Evolutionary conservation across 1,140 invertebrate species (phyloP).

Genomic region (Orius insidiosus): DNA sequence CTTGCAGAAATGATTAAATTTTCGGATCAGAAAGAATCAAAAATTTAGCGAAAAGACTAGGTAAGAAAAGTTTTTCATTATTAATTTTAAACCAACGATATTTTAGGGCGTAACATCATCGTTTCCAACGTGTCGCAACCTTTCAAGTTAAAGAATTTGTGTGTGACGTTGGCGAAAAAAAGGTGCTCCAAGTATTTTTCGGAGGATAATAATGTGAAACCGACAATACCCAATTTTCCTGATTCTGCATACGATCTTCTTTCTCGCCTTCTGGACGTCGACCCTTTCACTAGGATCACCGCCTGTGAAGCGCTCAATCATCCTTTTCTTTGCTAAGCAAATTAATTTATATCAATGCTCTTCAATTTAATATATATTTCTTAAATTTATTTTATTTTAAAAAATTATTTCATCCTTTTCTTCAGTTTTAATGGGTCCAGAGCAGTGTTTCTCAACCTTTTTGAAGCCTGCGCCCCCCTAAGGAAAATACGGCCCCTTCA

Average conservation of each 20-base stretch:
- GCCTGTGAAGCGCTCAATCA: conserved; percentile 55
- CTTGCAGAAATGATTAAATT: conserved; percentile 67
- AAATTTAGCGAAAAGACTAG: conserved; percentile 46
- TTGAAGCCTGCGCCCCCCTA: too few relatives aligned
- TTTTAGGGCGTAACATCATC: conserved; percentile 33
- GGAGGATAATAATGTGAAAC: too few relatives aligned
- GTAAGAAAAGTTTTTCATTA: conserved; percentile 26
- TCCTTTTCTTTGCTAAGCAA: conserved; percentile 39
- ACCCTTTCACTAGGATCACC: conserved; percentile 51
- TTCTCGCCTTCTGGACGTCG: conserved; percentile 51
- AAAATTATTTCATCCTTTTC: too few relatives aligned
- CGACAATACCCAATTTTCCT: conserved; percentile 31
- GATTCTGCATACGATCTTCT: conserved; percentile 55
- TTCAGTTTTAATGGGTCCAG: too few relatives aligned
- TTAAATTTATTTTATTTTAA: too few relatives aligned
- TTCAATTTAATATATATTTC: too few relatives aligned
- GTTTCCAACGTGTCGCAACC: conserved; percentile 32
- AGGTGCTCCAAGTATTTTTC: neutral
- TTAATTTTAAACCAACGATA: neutral
- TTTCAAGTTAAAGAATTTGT: conserved; percentile 33
- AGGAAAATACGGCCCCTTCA: too few relatives aligned
- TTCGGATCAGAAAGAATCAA: conserved; percentile 54
- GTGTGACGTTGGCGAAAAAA: conserved; percentile 24
- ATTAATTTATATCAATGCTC: too few relatives aligned
- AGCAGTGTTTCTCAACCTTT: too few relatives aligned